These are phyloP conservation scores for Heliconius himera DNA, from an alignment of 1,140 invertebrate genomes.

Conservation along the genomic window DNA sequence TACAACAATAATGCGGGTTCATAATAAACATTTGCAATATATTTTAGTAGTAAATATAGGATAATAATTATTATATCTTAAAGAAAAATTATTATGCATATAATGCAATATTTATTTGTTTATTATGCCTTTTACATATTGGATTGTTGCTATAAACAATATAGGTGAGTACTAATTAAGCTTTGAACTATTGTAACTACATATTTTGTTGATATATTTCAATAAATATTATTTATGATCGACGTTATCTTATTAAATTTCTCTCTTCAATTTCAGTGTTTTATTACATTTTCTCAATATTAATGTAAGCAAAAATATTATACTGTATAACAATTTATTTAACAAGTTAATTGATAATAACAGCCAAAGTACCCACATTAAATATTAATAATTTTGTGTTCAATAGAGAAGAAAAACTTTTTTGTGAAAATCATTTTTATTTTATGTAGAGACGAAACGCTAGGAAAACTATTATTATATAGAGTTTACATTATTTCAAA, in stretches of 20 bases:
- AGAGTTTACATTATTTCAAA: too few species aligned
- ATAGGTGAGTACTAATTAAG: slow-evolving; percentile 32
- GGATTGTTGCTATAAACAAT: slow-evolving; percentile 28
- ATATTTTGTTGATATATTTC: slow-evolving; percentile 51
- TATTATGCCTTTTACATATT: slow-evolving; percentile 32
- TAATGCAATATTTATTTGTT: slow-evolving; percentile 33
- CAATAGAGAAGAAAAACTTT: too few species aligned
- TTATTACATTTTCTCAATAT: slow-evolving; percentile 22
- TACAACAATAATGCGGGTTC: slow-evolving; percentile 1
- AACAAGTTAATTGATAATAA: too few species aligned
- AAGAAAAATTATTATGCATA: slow-evolving; percentile 16
- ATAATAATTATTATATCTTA: slow-evolving; percentile 11
- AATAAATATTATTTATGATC: slow-evolving; percentile 51
- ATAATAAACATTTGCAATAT: slow-evolving; percentile 11
- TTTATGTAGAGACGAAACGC: too few species aligned
- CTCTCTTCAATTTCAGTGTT: slow-evolving; percentile 26
- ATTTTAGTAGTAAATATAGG: slow-evolving; percentile 11
- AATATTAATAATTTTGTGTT: too few species aligned
- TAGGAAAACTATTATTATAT: too few species aligned
- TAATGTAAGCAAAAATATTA: too few species aligned
- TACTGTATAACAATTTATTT: too few species aligned
- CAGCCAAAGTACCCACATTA: too few species aligned
- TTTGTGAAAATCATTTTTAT: too few species aligned
- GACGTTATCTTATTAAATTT: slow-evolving; percentile 43
- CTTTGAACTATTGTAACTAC: slow-evolving; percentile 37